Conservation (phyloP, 1,140 invertebrate species). For the Heliconius melpomene region DNA sequence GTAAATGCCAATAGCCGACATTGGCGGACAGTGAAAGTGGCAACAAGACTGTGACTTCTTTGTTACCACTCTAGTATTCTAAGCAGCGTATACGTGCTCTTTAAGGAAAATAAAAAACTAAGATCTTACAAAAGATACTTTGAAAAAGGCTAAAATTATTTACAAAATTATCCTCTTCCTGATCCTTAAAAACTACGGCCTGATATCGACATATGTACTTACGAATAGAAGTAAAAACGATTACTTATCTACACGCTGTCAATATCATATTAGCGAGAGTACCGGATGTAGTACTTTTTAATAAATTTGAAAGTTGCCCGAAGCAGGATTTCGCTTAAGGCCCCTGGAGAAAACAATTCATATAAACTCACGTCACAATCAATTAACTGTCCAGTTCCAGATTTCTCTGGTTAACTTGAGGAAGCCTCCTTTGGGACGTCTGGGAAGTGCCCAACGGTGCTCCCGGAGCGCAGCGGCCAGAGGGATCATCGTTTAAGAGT, state of each 20-base stretch:
- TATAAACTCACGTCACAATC: not conserved
- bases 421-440: not conserved
- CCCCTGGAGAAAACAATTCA: not conserved
- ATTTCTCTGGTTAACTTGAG: not conserved
- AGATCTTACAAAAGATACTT: not conserved
- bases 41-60: not conserved
- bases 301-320: conserved; percentile 1
- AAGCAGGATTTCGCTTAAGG: not conserved
- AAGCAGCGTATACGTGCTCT: not conserved
- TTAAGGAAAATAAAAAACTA: not conserved
- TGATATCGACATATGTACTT: no score
- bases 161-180: no score
- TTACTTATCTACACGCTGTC: no score
- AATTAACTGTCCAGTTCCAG: not conserved
- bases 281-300: not conserved
- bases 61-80: not conserved
- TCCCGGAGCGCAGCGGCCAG: no score
- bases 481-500: no score
- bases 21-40: conserved; percentile 18
- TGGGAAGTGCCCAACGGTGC: not conserved
- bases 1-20: not conserved
- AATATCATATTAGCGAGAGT: not conserved
- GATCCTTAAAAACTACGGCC: no score
- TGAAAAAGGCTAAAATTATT: no score
- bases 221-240: no score